Conservation (phyloP, 2,797 vertebrate genomes). For the Spinibarbus caldwelli region DNA sequence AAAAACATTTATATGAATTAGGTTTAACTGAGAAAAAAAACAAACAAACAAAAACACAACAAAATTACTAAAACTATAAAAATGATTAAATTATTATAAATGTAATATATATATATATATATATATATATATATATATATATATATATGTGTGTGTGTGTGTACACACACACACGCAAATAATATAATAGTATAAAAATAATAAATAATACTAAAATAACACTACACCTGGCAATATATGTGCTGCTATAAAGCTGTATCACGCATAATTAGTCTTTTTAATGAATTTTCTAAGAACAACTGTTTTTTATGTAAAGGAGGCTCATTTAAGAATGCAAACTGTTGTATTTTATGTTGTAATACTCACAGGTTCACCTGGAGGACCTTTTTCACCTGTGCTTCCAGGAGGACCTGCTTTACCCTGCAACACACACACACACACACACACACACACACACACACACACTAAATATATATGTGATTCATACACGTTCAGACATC, state of each 20-base stretch:
- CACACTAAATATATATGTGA: neutral
- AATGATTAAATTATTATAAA: no score
- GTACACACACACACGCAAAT: no score
- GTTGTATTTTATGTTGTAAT: neutral
- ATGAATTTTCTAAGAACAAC: neutral
- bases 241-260: neutral
- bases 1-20: no score
- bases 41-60: no score
- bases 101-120: no score
- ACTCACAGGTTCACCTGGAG: constrained; percentile 90
- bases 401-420: constrained; percentile 85
- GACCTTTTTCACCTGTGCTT: constrained; percentile 84
- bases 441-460: neutral
- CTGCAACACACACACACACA: constrained; percentile 75
- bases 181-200: no score
- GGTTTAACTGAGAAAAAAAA: no score
- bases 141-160: no score
- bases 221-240: neutral
- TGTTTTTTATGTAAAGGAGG: neutral
- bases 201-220: neutral
- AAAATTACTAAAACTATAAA: no score
- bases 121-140: no score
- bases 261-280: neutral
- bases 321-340: neutral
- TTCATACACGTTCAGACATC: neutral